Evolutionary conservation across 2,888 invertebrate species (phyloP).

Genomic region (Hypercompe scribonia): DNA sequence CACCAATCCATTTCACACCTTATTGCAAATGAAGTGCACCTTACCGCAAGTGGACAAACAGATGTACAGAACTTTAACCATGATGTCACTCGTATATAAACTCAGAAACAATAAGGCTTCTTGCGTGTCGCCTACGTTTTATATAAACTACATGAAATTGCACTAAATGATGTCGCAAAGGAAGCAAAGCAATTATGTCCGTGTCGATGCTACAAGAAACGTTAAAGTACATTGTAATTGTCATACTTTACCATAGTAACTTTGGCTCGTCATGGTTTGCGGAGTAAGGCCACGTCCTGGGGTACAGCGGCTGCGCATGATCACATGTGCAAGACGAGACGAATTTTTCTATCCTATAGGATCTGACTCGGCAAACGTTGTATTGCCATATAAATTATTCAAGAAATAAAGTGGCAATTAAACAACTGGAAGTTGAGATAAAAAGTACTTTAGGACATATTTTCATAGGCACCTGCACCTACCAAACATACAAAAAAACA

Average conservation of each 20-base stretch:
- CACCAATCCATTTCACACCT: slow-evolving; percentile 12
- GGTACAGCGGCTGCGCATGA: not conserved
- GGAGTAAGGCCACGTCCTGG: not conserved
- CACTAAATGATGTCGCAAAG: slow-evolving; percentile 78
- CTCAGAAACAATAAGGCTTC: slow-evolving; percentile 60
- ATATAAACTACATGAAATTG: slow-evolving; percentile 82
- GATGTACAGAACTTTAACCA: slow-evolving; percentile 59
- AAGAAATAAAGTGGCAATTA: no score
- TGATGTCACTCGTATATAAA: slow-evolving; percentile 52
- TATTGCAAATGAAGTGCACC: slow-evolving; percentile 34
- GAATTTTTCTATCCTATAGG: not conserved
- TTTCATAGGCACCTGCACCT: no score
- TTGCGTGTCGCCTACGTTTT: slow-evolving; percentile 72
- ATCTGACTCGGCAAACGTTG: no score
- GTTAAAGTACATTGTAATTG: slow-evolving; percentile 46
- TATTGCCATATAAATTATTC: no score
- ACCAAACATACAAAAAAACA: no score
- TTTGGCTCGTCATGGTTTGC: slow-evolving; percentile 33
- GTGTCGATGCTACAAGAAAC: slow-evolving; percentile 58
- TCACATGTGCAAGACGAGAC: not conserved
- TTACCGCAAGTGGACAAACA: slow-evolving; percentile 69
- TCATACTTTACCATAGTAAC: slow-evolving; percentile 25
- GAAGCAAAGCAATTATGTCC: slow-evolving; percentile 72
- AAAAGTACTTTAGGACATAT: no score
- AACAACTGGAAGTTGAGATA: no score